Evolutionary conservation across 2,888 invertebrate species (phyloP), one percentile per base, ranked within the genome.

Genomic region (Thecophora atra): DNA sequence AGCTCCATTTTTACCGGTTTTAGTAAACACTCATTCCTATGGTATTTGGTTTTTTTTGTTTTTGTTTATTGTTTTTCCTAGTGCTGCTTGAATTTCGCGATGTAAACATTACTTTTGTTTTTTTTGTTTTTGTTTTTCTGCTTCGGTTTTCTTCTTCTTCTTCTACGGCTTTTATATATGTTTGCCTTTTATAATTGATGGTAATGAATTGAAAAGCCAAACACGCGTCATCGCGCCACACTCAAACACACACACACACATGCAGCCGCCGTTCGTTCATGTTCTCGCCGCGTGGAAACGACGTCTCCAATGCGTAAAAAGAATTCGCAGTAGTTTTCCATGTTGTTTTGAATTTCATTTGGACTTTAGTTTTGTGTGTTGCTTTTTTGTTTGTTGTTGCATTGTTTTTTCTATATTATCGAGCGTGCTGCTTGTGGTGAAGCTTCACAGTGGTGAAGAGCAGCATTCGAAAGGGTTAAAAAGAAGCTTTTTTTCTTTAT

Each of bases 251-350:
- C n/a, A n/a, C 47, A n/a, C 47, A 47, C 17, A 47, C 47, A 47
- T 11, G 6, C 47, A 47, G 47, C 13, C 15, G 4, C 47, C 15
- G 13, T 11, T 11, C 13, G 15, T 17, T 5, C 47, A n/a, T 47
- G 47, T 47, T 47, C 17, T 47, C 17, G n/a, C 47, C 1, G 47
- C 47, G n/a, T n/a, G 47, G 17, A 47, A 47, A n/a, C 47, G 47
- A n/a, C n/a, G n/a, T n/a, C n/a, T 47, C 15, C 4, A n/a, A 3
- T 11, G 1, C 2, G 47, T 47, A 47, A 17, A 47, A 17, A 2
- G 47, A 47, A 47, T 47, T 47, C 47, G 47, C 47, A 5, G 47
- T 47, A 47, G 47, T 47, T 47, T 47, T 47, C 47, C 47, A 47
- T 47, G 15, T 47, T 47, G 11, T 47, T 37, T 37, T 37, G n/a